A percentile compares a stretch with the other conserved stretches of the same genome.
These are phyloP conservation scores for Platycheirus rosarum DNA, from an alignment of 2,888 invertebrate genomes.

Conservation along the genomic window DNA sequence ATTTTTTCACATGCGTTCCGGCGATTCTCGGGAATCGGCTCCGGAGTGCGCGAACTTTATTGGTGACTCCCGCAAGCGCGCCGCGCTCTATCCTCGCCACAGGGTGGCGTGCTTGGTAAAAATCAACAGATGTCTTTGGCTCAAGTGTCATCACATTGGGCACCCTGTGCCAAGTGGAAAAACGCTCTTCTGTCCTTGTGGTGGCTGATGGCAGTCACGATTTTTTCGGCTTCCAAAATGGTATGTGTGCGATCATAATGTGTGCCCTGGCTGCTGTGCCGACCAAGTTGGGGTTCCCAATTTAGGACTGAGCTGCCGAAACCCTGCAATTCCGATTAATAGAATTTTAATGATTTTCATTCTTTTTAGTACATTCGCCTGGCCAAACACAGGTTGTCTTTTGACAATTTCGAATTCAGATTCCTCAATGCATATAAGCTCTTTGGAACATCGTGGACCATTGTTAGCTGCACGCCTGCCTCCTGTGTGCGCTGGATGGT, in stretches of 20 bases:
- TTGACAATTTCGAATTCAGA: slow-evolving; percentile 67
- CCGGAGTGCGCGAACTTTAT: slow-evolving; percentile 70
- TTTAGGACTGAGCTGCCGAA: slow-evolving; percentile 56
- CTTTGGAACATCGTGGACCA: slow-evolving; percentile 46
- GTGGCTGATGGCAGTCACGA: slow-evolving; percentile 59
- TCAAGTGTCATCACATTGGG: slow-evolving; percentile 6
- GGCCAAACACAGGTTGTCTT: slow-evolving; percentile 60
- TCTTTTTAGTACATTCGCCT: slow-evolving; percentile 44
- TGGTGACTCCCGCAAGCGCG: slow-evolving; percentile 66
- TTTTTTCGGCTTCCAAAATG: slow-evolving; percentile 44
- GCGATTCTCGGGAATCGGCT: slow-evolving; percentile 73
- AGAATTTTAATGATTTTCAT: slow-evolving; percentile 75
- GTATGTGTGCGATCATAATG: slow-evolving; percentile 64
- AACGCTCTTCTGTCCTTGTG: slow-evolving; percentile 41
- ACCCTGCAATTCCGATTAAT: slow-evolving; percentile 71
- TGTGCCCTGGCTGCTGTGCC: slow-evolving; percentile 34
- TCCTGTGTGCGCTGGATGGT: slow-evolving; percentile 18
- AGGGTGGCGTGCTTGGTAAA: slow-evolving; percentile 49
- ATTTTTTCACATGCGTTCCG: slow-evolving; percentile 75
- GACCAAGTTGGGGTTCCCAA: slow-evolving; percentile 59
- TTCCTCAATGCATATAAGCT: slow-evolving; percentile 38
- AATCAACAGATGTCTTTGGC: slow-evolving; percentile 32
- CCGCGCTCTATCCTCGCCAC: slow-evolving; percentile 51
- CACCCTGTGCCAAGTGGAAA: slow-evolving; percentile 50
- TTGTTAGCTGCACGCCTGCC: slow-evolving; percentile 60